phyloP scores from a whole-genome alignment of 2,113 vertebrate genomes.

The Dermatemys mawii region DNA sequence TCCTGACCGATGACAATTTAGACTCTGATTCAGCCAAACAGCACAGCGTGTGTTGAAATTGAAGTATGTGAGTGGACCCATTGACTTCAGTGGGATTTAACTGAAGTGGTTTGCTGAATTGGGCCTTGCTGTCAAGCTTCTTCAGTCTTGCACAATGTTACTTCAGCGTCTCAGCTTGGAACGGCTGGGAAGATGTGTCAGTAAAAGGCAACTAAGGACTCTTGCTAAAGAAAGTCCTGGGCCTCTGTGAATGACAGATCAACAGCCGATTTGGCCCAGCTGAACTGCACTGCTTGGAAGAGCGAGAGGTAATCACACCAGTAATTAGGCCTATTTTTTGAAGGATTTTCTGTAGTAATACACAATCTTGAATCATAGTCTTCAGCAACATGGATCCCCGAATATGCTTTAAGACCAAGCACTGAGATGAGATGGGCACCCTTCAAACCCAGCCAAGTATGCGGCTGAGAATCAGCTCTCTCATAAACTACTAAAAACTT shows the following conservation, averaged over 20 bases:
- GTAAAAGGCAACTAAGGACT: neutral
- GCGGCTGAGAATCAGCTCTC: neutral
- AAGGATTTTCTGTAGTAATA: neutral
- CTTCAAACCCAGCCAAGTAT: neutral
- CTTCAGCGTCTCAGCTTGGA: neutral
- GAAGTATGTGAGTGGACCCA: neutral
- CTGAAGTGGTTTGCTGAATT: neutral
- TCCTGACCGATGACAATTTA: slow-evolving; percentile 59
- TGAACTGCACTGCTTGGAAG: neutral
- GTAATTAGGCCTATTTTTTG: neutral
- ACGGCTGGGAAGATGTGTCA: neutral
- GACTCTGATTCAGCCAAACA: neutral
- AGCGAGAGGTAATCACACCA: neutral
- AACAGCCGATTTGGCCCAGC: neutral
- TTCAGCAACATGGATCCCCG: neutral
- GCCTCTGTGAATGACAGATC: neutral
- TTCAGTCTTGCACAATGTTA: neutral
- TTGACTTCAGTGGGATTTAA: neutral
- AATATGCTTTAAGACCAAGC: neutral
- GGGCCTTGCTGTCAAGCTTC: neutral
- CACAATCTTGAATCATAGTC: neutral
- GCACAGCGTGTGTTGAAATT: neutral
- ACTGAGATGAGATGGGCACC: neutral
- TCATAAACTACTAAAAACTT: too few species aligned
- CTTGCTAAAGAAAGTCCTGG: neutral